A percentile compares a stretch with the other conserved stretches of the same genome.
phyloP scores from a whole-genome alignment of 2,888 invertebrate species.

The Muschampia staudingeri region DNA sequence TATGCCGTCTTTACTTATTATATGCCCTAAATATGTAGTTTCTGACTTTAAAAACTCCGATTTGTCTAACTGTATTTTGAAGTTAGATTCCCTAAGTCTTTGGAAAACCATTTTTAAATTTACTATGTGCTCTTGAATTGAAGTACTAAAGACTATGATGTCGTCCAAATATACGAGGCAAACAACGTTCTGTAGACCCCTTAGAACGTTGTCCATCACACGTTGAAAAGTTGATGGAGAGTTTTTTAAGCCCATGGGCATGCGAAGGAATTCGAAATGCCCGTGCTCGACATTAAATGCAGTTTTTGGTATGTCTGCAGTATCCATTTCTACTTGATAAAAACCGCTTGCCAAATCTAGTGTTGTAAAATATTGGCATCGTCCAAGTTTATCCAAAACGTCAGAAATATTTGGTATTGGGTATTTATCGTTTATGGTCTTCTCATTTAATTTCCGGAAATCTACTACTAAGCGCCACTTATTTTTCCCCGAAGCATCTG shows the following conservation, averaged over 20 bases:
- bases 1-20: too few relatives aligned
- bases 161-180: background rate
- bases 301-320: constrained; percentile 67
- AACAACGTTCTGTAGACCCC: background rate
- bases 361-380: constrained; percentile 64
- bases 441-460: too few relatives aligned
- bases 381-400: constrained; percentile 67
- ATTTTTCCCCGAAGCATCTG: constrained; percentile 40
- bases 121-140: too few relatives aligned
- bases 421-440: constrained; percentile 62
- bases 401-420: constrained; percentile 64
- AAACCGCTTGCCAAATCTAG: constrained; percentile 43
- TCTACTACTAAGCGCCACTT: constrained; percentile 1
- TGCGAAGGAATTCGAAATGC: constrained; percentile 69
- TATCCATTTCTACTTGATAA: constrained; percentile 56
- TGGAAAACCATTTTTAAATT: too few relatives aligned
- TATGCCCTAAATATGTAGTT: too few relatives aligned
- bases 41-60: too few relatives aligned
- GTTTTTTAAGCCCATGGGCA: constrained; percentile 67
- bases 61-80: too few relatives aligned
- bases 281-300: constrained; percentile 68
- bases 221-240: constrained; percentile 71
- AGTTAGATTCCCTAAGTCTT: too few relatives aligned
- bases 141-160: background rate
- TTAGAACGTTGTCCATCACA: constrained; percentile 66